Evolutionary conservation across 1,140 invertebrate species (phyloP).

Genomic region (Procambarus virginalis): DNA sequence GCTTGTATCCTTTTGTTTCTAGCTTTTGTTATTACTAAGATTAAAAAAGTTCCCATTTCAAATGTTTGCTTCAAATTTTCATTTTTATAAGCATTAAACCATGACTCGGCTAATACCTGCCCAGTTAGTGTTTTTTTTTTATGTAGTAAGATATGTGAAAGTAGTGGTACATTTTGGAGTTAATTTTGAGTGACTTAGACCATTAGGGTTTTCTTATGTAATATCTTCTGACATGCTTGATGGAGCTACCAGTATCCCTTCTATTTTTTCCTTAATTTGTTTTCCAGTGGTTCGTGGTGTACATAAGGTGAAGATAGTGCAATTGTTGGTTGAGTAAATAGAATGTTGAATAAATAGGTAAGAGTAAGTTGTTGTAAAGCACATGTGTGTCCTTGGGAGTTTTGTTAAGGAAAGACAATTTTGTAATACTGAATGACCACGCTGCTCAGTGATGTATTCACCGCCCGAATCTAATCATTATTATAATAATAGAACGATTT

Average conservation of each 20-base stretch:
- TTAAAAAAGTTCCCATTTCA: not conserved
- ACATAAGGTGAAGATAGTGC: conserved; percentile 55
- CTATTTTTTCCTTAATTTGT: conserved; percentile 7
- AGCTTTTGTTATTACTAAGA: not conserved
- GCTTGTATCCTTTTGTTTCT: not conserved
- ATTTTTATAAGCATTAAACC: not conserved
- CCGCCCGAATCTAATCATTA: too few relatives aligned
- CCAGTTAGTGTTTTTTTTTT: not conserved
- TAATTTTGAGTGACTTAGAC: not conserved
- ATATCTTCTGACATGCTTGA: conserved; percentile 8
- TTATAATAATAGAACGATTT: too few relatives aligned
- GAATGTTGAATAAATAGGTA: too few relatives aligned
- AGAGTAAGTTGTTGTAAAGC: not conserved
- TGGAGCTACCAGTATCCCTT: conserved; percentile 49
- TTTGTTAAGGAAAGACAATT: too few relatives aligned
- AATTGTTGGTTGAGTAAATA: not conserved
- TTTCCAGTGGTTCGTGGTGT: conserved; percentile 58
- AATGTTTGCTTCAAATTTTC: not conserved
- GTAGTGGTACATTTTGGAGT: not conserved
- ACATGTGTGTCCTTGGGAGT: not conserved
- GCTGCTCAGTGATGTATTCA: too few relatives aligned
- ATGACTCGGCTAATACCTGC: not conserved
- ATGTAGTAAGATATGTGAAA: not conserved
- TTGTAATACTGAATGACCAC: too few relatives aligned
- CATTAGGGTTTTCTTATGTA: not conserved